phyloP scores from a whole-genome alignment of 2,113 vertebrate genomes.

The Corythornis cristatus region DNA sequence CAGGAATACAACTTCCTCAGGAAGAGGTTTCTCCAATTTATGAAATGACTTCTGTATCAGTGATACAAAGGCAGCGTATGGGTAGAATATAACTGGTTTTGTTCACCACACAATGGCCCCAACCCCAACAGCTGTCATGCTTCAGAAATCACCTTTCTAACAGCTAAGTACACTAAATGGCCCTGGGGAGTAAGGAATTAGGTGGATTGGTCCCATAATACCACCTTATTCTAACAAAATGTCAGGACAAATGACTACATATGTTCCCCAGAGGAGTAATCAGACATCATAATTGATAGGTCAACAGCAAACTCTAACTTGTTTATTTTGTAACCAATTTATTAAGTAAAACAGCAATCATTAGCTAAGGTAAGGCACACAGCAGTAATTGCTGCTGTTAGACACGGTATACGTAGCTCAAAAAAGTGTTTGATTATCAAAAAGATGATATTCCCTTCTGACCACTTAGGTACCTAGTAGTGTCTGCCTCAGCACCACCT shows the following conservation, averaged over 20 bases:
- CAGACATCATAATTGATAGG: slow-evolving; percentile 31
- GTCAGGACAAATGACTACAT: slow-evolving; percentile 57
- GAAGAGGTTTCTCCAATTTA: slow-evolving; percentile 61
- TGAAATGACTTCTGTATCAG: slow-evolving; percentile 59
- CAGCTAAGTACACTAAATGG: slow-evolving; percentile 54
- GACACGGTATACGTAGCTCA: background rate
- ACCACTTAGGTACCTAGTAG: background rate
- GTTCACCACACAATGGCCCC: slow-evolving; percentile 69
- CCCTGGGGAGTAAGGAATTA: slow-evolving; percentile 68
- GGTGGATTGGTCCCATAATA: slow-evolving; percentile 61
- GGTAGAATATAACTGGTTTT: slow-evolving; percentile 61
- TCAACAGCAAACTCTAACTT: slow-evolving; percentile 49
- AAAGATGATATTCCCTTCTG: background rate
- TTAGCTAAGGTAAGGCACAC: slow-evolving; percentile 5
- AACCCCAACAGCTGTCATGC: slow-evolving; percentile 74
- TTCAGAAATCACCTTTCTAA: slow-evolving; percentile 76
- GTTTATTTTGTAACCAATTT: slow-evolving; percentile 54
- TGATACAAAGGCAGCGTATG: slow-evolving; percentile 46
- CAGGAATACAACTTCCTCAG: slow-evolving; percentile 33
- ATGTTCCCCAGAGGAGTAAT: slow-evolving; percentile 58
- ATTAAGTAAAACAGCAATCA: slow-evolving; percentile 64
- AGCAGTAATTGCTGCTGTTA: background rate
- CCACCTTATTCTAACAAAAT: slow-evolving; percentile 55
- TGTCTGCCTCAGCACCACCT: background rate
- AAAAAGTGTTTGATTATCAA: background rate